Evolutionary conservation across 2,113 vertebrate species (phyloP).

Genomic region (Lucifuga dentata): DNA sequence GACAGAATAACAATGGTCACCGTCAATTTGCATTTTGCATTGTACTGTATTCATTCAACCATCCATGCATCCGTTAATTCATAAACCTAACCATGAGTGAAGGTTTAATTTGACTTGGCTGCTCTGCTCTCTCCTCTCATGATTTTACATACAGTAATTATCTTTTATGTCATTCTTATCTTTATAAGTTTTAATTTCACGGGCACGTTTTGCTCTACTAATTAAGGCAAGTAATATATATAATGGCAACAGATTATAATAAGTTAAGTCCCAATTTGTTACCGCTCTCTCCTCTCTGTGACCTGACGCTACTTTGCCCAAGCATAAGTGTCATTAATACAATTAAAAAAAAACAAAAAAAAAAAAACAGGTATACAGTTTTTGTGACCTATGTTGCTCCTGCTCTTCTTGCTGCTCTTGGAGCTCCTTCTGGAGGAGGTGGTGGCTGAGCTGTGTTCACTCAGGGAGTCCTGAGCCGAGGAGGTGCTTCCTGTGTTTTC

Average conservation of each 20-base stretch:
- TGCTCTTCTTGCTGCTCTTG: slow-evolving; percentile 92
- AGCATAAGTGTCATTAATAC: background rate
- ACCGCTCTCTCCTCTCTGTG: background rate
- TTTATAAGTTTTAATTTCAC: background rate
- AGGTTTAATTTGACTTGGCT: no score
- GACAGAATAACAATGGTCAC: no score
- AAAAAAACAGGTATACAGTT: background rate
- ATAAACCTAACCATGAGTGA: no score
- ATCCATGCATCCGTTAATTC: no score
- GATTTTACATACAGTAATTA: background rate
- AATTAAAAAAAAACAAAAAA: background rate
- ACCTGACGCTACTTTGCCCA: background rate
- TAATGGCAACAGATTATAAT: background rate
- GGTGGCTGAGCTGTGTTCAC: slow-evolving; percentile 93
- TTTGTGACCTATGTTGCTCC: slow-evolving; percentile 88
- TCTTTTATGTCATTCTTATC: background rate
- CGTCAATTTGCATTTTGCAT: no score
- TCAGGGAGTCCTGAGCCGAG: slow-evolving; percentile 96
- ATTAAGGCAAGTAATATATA: background rate
- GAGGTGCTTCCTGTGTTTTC: slow-evolving; percentile 96
- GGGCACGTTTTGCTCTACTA: background rate
- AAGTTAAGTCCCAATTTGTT: background rate
- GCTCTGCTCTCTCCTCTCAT: background rate
- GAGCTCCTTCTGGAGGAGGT: slow-evolving; percentile 91
- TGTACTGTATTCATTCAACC: no score